Conservation (phyloP, 2,888 invertebrate species). For the Nephrotoma guestfalica region DNA sequence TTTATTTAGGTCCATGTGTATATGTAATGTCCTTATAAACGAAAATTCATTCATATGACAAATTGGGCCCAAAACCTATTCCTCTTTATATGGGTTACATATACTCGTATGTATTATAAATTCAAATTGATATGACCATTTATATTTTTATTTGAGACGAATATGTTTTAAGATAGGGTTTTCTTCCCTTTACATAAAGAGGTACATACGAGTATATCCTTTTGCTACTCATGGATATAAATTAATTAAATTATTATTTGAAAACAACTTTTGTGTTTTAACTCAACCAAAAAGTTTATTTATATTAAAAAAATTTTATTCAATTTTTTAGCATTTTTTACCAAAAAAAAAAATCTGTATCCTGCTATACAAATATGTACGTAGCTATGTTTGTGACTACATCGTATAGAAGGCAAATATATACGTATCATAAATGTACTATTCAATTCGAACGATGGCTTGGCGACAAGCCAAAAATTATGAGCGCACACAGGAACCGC, state of each 20-base stretch:
- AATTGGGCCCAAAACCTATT: not conserved
- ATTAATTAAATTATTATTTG: not conserved
- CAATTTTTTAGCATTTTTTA: not conserved
- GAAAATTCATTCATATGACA: not conserved
- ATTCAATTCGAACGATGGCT: too few species aligned
- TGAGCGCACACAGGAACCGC: too few species aligned
- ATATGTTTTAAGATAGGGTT: not conserved
- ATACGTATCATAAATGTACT: too few species aligned
- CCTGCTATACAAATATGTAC: too few species aligned
- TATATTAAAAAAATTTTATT: not conserved
- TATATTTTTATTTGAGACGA: not conserved
- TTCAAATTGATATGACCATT: not conserved
- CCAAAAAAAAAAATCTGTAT: not conserved
- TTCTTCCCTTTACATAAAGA: not conserved
- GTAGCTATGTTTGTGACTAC: too few species aligned
- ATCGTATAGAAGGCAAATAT: too few species aligned
- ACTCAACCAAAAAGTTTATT: not conserved
- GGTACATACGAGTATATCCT: not conserved
- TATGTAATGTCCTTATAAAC: not conserved
- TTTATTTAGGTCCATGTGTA: not conserved
- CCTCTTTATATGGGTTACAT: not conserved
- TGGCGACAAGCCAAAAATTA: too few species aligned
- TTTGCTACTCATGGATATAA: not conserved
- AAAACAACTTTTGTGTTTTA: not conserved
- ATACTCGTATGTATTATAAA: not conserved